phyloP scores from a whole-genome alignment of 2,888 invertebrate genomes.

The Acronicta psi region DNA sequence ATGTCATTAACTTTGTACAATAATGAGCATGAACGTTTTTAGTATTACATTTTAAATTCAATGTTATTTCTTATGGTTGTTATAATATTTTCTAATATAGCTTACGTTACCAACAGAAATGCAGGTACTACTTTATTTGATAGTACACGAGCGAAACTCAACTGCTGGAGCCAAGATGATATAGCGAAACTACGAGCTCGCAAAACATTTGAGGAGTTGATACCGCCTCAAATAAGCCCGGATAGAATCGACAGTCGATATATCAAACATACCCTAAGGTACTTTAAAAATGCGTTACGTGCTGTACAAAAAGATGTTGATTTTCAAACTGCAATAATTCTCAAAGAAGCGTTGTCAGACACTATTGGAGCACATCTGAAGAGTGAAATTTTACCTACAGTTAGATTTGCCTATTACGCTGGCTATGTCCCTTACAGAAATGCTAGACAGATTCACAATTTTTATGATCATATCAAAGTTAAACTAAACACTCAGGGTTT shows the following conservation, averaged over 20 bases:
- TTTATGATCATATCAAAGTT: constrained; percentile 70
- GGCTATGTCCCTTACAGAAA: constrained; percentile 78
- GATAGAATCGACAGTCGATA: constrained; percentile 72
- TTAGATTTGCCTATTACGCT: constrained; percentile 81
- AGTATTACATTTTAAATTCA: constrained; percentile 59
- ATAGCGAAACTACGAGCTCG: constrained; percentile 76
- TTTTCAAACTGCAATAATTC: constrained; percentile 56
- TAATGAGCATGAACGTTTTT: constrained; percentile 52
- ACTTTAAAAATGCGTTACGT: constrained; percentile 69
- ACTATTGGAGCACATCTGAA: constrained; percentile 80
- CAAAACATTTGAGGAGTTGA: constrained; percentile 72
- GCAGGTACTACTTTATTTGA: constrained; percentile 78
- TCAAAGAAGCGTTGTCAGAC: constrained; percentile 76
- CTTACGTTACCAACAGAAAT: constrained; percentile 59
- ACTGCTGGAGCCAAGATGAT: constrained; percentile 79
- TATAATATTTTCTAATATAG: constrained; percentile 63
- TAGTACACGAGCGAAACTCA: constrained; percentile 55
- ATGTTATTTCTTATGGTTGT: constrained; percentile 75
- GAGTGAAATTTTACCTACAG: constrained; percentile 76
- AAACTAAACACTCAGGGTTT: constrained; percentile 78
- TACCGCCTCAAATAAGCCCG: constrained; percentile 68
- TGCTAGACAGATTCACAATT: constrained; percentile 72
- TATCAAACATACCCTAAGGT: constrained; percentile 69
- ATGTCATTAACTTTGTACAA: constrained; percentile 39
- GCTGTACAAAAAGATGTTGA: constrained; percentile 60